These are phyloP conservation scores for Chrysaora quinquecirrha DNA, from an alignment of 30 jellyfish, hydroid and myxozoan genomes.

Conservation along the genomic window DNA sequence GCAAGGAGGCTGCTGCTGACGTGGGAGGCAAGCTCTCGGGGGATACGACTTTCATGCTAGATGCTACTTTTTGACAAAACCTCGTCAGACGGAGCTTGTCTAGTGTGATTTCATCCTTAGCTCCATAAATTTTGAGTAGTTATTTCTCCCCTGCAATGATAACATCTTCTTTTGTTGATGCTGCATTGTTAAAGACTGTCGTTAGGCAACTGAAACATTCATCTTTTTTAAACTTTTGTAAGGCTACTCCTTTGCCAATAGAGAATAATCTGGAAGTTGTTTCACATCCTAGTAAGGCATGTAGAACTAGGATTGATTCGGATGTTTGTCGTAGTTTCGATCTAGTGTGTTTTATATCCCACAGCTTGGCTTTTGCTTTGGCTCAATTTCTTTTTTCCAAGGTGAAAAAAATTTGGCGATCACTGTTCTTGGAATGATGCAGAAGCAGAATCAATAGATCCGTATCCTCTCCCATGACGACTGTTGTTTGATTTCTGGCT, in stretches of 20 bases:
- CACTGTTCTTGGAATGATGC: slow-evolving; percentile 18
- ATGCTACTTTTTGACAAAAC: background rate
- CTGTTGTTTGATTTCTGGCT: slow-evolving; percentile 18
- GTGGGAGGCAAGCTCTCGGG: slow-evolving; percentile 2
- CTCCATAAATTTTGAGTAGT: slow-evolving; percentile 8
- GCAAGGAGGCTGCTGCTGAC: background rate
- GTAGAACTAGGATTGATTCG: slow-evolving; percentile 31
- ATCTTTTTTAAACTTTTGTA: background rate
- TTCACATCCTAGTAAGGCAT: slow-evolving; percentile 50
- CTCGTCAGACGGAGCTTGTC: slow-evolving; percentile 1
- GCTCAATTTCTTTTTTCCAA: slow-evolving; percentile 14
- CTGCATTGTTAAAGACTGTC: background rate
- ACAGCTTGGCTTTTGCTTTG: slow-evolving; percentile 20
- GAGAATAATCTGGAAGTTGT: slow-evolving; percentile 26
- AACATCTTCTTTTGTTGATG: slow-evolving; percentile 41
- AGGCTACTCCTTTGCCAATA: slow-evolving; percentile 35
- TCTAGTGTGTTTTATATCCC: slow-evolving; percentile 31
- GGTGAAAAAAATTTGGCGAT: slow-evolving; percentile 8
- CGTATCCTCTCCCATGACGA: slow-evolving; percentile 33
- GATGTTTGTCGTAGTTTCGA: slow-evolving; percentile 43
- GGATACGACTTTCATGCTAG: background rate
- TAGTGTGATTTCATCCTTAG: background rate
- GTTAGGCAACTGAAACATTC: slow-evolving; percentile 23
- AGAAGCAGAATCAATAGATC: slow-evolving; percentile 11
- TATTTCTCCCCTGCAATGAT: slow-evolving; percentile 21